phyloP scores from a whole-genome alignment of 2,888 invertebrate species.

The Helicoverpa assulta region DNA sequence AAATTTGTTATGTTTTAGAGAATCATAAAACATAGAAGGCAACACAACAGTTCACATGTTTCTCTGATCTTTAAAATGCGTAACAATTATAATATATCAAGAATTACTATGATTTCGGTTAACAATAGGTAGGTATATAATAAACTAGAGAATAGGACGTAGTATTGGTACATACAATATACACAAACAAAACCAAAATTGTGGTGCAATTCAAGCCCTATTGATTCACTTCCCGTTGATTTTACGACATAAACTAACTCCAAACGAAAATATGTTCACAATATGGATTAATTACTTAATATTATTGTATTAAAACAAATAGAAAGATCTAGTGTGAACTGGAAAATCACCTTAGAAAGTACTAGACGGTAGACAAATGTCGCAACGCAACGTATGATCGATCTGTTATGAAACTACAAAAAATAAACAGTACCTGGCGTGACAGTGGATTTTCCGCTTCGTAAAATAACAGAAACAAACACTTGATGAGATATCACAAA shows the following conservation, averaged over 20 bases:
- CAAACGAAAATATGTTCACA: neutral
- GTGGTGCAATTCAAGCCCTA: slow-evolving; percentile 38
- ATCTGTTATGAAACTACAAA: slow-evolving; percentile 68
- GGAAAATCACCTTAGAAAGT: slow-evolving; percentile 60
- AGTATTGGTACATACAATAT: neutral
- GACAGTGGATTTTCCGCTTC: slow-evolving; percentile 10
- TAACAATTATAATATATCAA: no score
- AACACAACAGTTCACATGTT: no score
- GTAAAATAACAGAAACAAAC: slow-evolving; percentile 24
- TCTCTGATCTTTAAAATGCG: no score
- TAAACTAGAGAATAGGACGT: no score
- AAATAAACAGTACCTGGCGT: slow-evolving; percentile 42
- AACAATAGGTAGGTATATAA: no score
- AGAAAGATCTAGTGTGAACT: slow-evolving; percentile 35
- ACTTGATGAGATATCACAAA: slow-evolving; percentile 39
- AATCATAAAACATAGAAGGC: no score
- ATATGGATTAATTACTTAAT: neutral
- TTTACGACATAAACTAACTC: neutral
- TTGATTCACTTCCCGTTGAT: no score
- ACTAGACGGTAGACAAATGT: slow-evolving; percentile 65
- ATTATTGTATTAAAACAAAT: neutral
- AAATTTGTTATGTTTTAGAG: no score
- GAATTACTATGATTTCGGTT: no score
- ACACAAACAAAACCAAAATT: neutral
- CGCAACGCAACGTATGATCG: slow-evolving; percentile 74